Base-by-base conservation (phyloP, 2,113 vertebrate species). In the Rhabdornis inornatus region DNA sequence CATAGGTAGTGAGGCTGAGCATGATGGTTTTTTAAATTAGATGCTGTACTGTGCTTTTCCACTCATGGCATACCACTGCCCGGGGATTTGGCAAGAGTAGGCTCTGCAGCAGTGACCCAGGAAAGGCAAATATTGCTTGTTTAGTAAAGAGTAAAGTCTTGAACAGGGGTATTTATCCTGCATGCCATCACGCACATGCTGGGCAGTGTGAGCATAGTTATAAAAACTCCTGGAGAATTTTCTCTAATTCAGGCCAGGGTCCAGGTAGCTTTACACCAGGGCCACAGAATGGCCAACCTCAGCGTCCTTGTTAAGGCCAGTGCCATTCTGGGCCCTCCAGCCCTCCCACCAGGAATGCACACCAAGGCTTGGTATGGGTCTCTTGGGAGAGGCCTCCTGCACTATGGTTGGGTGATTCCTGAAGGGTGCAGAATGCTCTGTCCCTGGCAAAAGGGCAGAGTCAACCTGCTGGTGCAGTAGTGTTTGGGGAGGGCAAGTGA, bases 361-460 rank as follows among this genome's bases (percentile, higher is more conserved):
- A 12, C 39, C 6, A 0, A 22, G 11, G 7, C 20, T 72, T 17
- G 22, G 9, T 16, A 5, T 27, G 15, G 20, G 11, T 39, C 13
- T 86, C 31, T 30, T 63, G n/a, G 40, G 25, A 66, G 31, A 82
- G 25, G 13, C 12, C 31, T 65, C 55, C 57, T 68, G 49, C 47
- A 7, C 50, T 49, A 19, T 6, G 6, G 2, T 0, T 53, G 17
- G 22, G 22, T 5, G 8, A 50, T 35, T 85, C 15, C 60, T 59
- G 60, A 50, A 59, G 30, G 47, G 5, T 39, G 12, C 42, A 17
- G 20, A 56, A 27, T 44, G 33, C 15, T 44, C 39, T 35, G 45
- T 40, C 22, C 30, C 44, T 77, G 35, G 19, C 11, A 59, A 31
- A 61, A 19, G 1, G 10, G 10, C 28, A 14, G 44, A 72, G 18